These are phyloP conservation scores for Coelopa pilipes DNA, from an alignment of 2,888 invertebrate species.

Conservation along the genomic window DNA sequence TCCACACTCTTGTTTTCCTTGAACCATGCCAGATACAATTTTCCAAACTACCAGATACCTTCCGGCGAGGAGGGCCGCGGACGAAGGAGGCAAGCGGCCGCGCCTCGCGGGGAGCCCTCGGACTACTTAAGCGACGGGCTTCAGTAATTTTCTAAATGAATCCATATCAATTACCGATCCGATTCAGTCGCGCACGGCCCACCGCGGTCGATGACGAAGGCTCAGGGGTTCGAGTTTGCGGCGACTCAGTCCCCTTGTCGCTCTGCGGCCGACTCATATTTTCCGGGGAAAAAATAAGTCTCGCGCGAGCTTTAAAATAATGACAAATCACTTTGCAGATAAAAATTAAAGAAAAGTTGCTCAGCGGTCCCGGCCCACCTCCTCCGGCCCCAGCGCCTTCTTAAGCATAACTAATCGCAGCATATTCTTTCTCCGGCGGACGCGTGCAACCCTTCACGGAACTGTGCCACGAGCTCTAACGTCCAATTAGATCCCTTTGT, in stretches of 20 bases:
- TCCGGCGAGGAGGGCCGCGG: too few species aligned
- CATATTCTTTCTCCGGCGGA: slow-evolving; percentile 52
- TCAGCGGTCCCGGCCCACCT: slow-evolving; percentile 16
- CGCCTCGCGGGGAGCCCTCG: too few species aligned
- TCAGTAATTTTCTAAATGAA: slow-evolving; percentile 42
- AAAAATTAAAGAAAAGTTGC: slow-evolving; percentile 44
- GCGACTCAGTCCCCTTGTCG: too few species aligned
- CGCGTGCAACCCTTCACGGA: too few species aligned
- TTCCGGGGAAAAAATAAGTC: slow-evolving; percentile 35
- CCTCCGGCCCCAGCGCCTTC: slow-evolving; percentile 37
- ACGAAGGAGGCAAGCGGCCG: too few species aligned
- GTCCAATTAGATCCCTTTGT: slow-evolving; percentile 60
- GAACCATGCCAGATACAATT: too few species aligned
- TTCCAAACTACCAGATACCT: too few species aligned
- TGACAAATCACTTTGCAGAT: slow-evolving; percentile 64
- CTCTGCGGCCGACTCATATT: too few species aligned
- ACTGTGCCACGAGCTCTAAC: slow-evolving; percentile 5
- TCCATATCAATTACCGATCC: slow-evolving; percentile 33
- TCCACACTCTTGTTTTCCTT: too few species aligned
- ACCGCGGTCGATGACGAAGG: too few species aligned
- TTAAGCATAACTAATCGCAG: slow-evolving; percentile 61
- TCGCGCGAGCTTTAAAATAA: slow-evolving; percentile 52
- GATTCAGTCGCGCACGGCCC: slow-evolving; percentile 14
- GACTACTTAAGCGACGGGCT: not conserved
- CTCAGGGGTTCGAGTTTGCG: too few species aligned